A percentile compares a stretch with the other conserved stretches of the same genome.
Evolutionary conservation across 2,888 invertebrate species (phyloP).

Genomic region (Gortyna flavago): DNA sequence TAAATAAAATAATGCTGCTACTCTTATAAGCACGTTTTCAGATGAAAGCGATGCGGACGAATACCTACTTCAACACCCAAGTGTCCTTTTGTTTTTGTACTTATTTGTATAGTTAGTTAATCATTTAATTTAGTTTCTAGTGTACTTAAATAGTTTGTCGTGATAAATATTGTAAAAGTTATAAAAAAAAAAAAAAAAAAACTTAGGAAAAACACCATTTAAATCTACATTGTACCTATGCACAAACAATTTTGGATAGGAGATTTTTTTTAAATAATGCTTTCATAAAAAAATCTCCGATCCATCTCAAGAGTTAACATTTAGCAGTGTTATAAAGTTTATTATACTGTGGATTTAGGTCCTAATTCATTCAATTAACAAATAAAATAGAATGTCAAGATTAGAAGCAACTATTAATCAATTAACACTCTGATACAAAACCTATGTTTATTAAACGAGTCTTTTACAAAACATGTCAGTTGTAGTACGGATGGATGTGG

Average conservation of each 20-base stretch:
- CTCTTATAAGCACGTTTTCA: no score
- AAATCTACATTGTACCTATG: no score
- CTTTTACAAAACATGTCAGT: conserved; percentile 17
- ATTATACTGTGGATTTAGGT: not conserved
- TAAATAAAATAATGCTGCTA: no score
- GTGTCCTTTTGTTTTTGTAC: not conserved
- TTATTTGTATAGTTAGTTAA: not conserved
- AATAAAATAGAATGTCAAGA: not conserved
- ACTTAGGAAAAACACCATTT: no score
- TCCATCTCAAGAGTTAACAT: no score
- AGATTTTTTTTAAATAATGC: no score
- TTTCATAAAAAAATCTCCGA: no score
- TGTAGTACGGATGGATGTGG: conserved; percentile 36
- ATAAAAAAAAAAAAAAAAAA: no score
- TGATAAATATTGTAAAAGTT: not conserved
- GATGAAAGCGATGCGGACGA: not conserved
- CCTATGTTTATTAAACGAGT: not conserved
- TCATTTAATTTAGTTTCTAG: not conserved
- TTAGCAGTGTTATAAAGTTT: not conserved
- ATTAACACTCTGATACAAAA: conserved; percentile 26
- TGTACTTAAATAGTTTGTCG: not conserved
- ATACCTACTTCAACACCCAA: no score
- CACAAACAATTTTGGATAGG: no score
- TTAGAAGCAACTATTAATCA: conserved; percentile 34
- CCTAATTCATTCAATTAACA: conserved; percentile 7